Conservation (phyloP, 2,113 vertebrate genomes). For the Aldabrachelys gigantea region DNA sequence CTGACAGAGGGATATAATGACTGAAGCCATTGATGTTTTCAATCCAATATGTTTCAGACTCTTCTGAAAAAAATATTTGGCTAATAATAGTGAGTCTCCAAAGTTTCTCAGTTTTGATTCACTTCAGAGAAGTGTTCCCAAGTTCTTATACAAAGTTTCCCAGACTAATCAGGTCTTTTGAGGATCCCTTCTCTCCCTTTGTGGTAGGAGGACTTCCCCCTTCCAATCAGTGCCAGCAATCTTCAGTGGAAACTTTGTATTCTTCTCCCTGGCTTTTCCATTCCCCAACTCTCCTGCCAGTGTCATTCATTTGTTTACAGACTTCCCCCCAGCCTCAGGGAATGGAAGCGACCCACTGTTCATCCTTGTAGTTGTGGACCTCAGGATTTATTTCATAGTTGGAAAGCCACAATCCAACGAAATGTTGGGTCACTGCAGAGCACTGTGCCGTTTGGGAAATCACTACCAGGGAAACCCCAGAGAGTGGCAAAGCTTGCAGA, state of each 20-base stretch:
- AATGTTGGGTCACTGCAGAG: neutral
- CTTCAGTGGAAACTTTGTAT: neutral
- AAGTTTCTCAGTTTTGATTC: neutral
- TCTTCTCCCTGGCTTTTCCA: neutral
- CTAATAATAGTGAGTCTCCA: neutral
- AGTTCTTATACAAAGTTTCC: neutral
- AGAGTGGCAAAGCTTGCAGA: rapidly evolving
- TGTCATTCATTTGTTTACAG: neutral
- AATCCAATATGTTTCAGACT: neutral
- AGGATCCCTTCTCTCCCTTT: neutral
- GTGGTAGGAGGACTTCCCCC: neutral
- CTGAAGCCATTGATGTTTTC: neutral
- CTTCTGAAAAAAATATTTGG: neutral
- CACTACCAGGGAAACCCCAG: neutral
- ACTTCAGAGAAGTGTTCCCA: neutral
- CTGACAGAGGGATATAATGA: neutral
- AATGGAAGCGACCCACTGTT: neutral
- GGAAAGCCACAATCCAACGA: neutral
- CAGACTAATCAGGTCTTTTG: neutral
- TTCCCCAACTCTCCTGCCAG: neutral
- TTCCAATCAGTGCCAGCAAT: neutral
- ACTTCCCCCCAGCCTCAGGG: neutral
- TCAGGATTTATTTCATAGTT: neutral
- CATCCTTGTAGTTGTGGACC: neutral
- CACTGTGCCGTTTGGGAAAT: neutral